Conservation (phyloP, 2,113 vertebrate genomes). For the Elephas maximus region DNA sequence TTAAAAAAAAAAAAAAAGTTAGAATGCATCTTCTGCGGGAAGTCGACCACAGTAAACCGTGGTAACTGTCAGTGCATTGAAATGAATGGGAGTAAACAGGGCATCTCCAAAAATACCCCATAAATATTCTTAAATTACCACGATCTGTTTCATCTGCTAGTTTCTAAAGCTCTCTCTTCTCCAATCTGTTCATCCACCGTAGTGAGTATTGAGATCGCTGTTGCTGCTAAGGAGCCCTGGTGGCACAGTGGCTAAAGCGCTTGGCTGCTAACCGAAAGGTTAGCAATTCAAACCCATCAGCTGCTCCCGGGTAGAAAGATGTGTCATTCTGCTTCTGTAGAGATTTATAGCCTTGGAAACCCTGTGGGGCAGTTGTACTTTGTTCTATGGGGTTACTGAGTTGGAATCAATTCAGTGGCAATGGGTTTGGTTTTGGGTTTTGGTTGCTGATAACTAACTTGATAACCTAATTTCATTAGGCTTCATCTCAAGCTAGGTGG, state of each 20-base stretch:
- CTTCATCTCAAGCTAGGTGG: neutral
- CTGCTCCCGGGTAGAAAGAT: neutral
- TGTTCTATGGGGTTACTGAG: no score
- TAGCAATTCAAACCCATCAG: neutral
- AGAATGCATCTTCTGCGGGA: neutral
- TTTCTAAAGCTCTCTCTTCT: neutral
- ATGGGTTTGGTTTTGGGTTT: no score
- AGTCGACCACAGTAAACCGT: neutral
- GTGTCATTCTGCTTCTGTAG: neutral
- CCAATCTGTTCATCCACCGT: neutral
- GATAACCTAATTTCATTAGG: slow-evolving; percentile 2
- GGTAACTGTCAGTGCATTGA: slow-evolving; percentile 46
- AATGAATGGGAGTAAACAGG: slow-evolving; percentile 49
- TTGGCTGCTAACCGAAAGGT: neutral
- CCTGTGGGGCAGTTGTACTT: no score
- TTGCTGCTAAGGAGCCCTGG: neutral
- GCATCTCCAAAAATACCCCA: slow-evolving; percentile 48
- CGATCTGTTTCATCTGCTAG: slow-evolving; percentile 66
- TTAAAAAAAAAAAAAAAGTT: neutral
- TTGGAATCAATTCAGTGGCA: no score
- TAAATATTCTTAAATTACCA: slow-evolving; percentile 71
- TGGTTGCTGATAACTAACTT: neutral
- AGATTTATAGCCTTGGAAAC: no score
- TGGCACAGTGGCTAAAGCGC: neutral
- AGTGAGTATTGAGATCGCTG: neutral